Evolutionary conservation across 2,888 invertebrate species (phyloP), one percentile per base, ranked within the genome.

Genomic region (Erannis defoliaria): DNA sequence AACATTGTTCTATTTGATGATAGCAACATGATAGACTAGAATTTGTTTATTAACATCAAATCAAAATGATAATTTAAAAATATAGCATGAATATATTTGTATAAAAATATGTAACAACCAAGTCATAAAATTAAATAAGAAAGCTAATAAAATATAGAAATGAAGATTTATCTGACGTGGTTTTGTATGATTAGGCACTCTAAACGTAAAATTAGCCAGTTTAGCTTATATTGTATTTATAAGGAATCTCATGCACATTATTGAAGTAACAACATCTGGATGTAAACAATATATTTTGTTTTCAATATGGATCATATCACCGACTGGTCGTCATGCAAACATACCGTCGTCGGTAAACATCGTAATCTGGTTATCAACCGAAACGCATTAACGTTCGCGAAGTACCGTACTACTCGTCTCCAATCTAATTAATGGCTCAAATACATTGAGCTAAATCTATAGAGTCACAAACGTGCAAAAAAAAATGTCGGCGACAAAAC

Each of bases 1-100:
- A 79, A 68, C 72, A 64, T 62, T 55, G 75, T 70, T 74, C 70
- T 76, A 64, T 67, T 71, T 72, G 68, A 71, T 68, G 72, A 67
- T n/a, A n/a, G n/a, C n/a, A n/a, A n/a, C n/a, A n/a, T n/a, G n/a
- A n/a, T 71, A 58, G 61, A 33, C 26, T 55, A 45, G 16, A 8
- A 42, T 61, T 55, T 45, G 51, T 55, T 48, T 26, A 37, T 29
- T 23, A 50, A 16, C 43, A 46, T 54, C 43, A 18, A 48, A 63
- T 49, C 19, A 61, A 33, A 43, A 38, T 37, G 37, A 59, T 43
- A 43, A 16, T 51, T 54, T 26, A 37, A 37, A 40, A 61, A 58
- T 59, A 62, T 50, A 31, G 29, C 64, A 66, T 31, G 65, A 57
- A 37, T 55, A 35, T 53, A 43, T 19, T 62, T 23, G 55, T 62